Conservation (phyloP, 1,140 invertebrate species). For the Pseudomyrmex gracilis region DNA sequence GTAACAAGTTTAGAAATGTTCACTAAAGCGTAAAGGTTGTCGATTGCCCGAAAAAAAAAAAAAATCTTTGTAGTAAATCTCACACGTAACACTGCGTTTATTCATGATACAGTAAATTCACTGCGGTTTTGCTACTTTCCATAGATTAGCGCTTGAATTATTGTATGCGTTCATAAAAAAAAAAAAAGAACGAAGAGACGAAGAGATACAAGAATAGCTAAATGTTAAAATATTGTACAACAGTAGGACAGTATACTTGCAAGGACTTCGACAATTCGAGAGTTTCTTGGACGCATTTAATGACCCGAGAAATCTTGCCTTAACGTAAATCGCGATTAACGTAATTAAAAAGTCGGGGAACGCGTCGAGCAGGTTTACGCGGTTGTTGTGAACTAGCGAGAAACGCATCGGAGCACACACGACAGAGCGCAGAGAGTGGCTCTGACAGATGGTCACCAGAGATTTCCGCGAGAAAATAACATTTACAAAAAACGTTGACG, state of each 20-base stretch:
- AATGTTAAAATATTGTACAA: slow-evolving; percentile 14
- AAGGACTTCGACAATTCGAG: background rate
- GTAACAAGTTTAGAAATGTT: slow-evolving; percentile 29
- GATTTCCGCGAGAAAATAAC: slow-evolving; percentile 57
- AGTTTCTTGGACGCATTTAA: slow-evolving; percentile 47
- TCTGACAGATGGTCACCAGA: slow-evolving; percentile 65
- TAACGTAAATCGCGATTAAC: slow-evolving; percentile 54
- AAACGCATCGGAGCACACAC: slow-evolving; percentile 47
- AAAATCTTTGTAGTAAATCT: slow-evolving; percentile 37
- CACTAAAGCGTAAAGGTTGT: slow-evolving; percentile 27
- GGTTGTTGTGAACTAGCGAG: slow-evolving; percentile 43
- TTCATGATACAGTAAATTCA: slow-evolving; percentile 20
- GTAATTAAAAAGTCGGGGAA: slow-evolving; percentile 63
- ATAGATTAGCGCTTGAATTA: slow-evolving; percentile 2
- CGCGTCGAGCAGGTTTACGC: slow-evolving; percentile 66
- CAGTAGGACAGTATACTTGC: background rate
- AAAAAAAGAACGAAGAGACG: background rate
- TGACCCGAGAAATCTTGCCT: slow-evolving; percentile 42
- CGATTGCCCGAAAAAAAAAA: slow-evolving; percentile 27
- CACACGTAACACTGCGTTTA: slow-evolving; percentile 46
- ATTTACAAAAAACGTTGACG: slow-evolving; percentile 48
- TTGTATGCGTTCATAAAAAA: background rate
- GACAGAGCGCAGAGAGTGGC: slow-evolving; percentile 17
- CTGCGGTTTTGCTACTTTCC: slow-evolving; percentile 24
- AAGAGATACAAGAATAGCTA: background rate